Evolutionary conservation across 2,797 vertebrate species (phyloP), one percentile per base, ranked within the genome.

Genomic region (Tympanoctomys barrerae): DNA sequence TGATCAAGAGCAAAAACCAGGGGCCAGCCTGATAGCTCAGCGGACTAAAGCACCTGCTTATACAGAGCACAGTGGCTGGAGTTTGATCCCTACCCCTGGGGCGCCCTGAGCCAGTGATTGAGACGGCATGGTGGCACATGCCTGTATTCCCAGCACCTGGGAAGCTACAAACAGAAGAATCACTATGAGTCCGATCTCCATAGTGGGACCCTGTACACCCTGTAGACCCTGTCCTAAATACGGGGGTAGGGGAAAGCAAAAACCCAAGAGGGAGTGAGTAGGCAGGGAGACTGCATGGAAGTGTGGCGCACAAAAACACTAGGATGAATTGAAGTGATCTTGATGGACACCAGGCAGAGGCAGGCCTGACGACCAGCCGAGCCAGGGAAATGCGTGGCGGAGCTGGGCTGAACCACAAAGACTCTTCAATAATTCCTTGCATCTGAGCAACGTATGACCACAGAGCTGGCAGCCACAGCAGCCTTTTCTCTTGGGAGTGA

Each of bases 221-320:
- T 49, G 2, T 49, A 49, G 49, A 49, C 49, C 49, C 49, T 49
- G 49, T 49, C 49, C 49, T 49, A 49, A 49, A 49, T 49, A 49
- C 49, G 49, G 49, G 49, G 49, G 49, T 49, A 5, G 49, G 49
- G 49, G 49, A 9, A 68, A 78, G 82, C 26, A 21, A 18, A 62
- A 14, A 42, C 59, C 18, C 0, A 26, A 42, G 52, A 36, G 36
- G 66, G 10, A n/a, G 21, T 2, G 7, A 49, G 26, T 33, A n/a
- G 49, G 84, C 22, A 46, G 71, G 70, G n/a, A 39, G 16, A 31
- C 13, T 31, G 21, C 6, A 13, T 31, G 70, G 28, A 11, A 10
- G 11, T 14, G 8, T 22, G 36, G 2, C 4, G 1, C n/a, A 4
- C 6, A 21, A 54, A 33, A 24, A 12, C 19, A 2, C 31, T 13